Evolutionary conservation across 1,140 invertebrate genomes (phyloP).

Genomic region (Coptotermes formosanus): DNA sequence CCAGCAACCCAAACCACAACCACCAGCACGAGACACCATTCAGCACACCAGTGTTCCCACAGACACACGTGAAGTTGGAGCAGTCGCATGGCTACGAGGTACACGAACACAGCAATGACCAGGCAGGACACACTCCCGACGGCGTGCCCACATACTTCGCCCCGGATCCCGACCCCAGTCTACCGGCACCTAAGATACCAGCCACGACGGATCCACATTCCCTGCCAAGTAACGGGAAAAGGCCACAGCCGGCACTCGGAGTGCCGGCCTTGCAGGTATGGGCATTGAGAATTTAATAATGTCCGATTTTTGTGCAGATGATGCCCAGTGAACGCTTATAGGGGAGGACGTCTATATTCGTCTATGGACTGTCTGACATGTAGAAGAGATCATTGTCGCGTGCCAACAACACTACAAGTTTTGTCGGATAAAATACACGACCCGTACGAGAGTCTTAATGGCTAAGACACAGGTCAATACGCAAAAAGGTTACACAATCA

Average conservation of each 20-base stretch:
- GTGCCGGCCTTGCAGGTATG: background rate
- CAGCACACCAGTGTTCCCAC: background rate
- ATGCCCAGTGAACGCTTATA: background rate
- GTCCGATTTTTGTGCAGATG: background rate
- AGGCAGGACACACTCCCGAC: conserved; percentile 45
- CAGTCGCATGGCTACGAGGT: conserved; percentile 34
- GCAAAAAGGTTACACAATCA: too few species aligned
- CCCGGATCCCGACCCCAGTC: conserved; percentile 51
- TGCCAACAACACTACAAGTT: too few species aligned
- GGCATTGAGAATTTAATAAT: background rate
- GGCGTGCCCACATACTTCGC: conserved; percentile 48
- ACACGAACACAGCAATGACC: conserved; percentile 47
- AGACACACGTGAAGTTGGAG: background rate
- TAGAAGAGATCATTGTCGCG: too few species aligned
- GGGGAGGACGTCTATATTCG: too few species aligned
- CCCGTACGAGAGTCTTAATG: too few species aligned
- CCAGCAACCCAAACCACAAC: conserved; percentile 24
- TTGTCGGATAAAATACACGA: too few species aligned
- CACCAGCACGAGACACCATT: background rate
- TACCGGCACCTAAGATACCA: conserved; percentile 47
- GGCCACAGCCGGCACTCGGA: background rate
- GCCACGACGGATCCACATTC: conserved; percentile 47
- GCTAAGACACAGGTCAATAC: too few species aligned
- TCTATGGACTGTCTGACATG: too few species aligned
- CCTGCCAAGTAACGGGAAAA: conserved; percentile 46